phyloP scores from a whole-genome alignment of 2,797 vertebrate species.

The Tadarida brasiliensis region DNA sequence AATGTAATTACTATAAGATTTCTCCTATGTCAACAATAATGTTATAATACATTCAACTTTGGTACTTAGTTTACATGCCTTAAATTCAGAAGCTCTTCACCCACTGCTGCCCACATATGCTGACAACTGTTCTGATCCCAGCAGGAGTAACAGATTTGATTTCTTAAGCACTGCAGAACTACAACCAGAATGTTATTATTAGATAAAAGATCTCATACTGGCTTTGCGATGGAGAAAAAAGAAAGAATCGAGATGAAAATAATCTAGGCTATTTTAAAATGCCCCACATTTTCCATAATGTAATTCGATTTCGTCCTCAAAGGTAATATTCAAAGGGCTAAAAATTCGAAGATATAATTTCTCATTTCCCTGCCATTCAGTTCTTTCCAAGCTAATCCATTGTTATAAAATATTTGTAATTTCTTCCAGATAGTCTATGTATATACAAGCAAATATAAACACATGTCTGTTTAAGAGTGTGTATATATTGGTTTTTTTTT shows the following conservation, averaged over 20 bases:
- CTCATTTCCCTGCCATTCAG: background rate
- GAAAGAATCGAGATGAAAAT: conserved; percentile 74
- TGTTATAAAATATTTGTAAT: conserved; percentile 5
- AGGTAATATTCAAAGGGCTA: conserved; percentile 70
- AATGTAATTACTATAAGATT: conserved; percentile 46
- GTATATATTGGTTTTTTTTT: background rate
- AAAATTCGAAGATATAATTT: conserved; percentile 49
- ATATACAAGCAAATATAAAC: background rate
- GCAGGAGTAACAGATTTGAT: conserved; percentile 84
- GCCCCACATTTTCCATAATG: conserved; percentile 70
- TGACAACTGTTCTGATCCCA: conserved; percentile 81
- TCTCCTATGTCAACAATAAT: conserved; percentile 63
- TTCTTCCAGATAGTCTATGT: conserved; percentile 17
- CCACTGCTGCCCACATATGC: conserved; percentile 81
- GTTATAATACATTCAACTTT: conserved; percentile 72
- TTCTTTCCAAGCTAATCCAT: conserved; percentile 1
- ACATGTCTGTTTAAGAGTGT: background rate
- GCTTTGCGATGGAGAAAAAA: conserved; percentile 72
- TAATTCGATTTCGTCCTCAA: conserved; percentile 66
- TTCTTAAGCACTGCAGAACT: conserved; percentile 78
- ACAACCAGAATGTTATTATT: conserved; percentile 82
- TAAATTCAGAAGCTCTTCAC: conserved; percentile 75
- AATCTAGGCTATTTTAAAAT: conserved; percentile 74
- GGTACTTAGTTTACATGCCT: conserved; percentile 75
- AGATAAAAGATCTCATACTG: conserved; percentile 77